phyloP scores from a whole-genome alignment of 2,888 invertebrate species.

The Chymomyza fuscimana region DNA sequence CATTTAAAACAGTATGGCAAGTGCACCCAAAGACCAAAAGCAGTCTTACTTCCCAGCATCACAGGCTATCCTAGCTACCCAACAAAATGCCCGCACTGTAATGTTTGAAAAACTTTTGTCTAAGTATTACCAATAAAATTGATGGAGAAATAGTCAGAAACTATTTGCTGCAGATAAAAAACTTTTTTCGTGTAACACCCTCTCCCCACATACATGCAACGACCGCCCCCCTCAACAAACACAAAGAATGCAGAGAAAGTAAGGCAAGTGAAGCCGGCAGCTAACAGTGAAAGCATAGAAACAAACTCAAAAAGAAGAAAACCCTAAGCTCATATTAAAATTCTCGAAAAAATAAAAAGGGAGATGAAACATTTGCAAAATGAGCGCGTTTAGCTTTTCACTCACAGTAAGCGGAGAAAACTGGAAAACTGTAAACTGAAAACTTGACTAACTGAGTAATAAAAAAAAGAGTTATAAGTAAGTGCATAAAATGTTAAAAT shows the following conservation, averaged over 20 bases:
- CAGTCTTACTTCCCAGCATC: conserved; percentile 3
- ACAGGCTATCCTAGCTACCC: background rate
- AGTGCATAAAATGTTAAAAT: conserved; percentile 33
- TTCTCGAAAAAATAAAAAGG: conserved; percentile 41
- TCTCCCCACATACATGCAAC: conserved; percentile 3
- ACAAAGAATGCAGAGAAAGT: conserved; percentile 7
- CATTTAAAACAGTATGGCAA: conserved; percentile 52
- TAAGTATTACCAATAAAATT: conserved; percentile 74
- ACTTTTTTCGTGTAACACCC: conserved; percentile 37
- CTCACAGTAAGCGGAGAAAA: conserved; percentile 41
- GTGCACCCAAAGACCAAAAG: background rate
- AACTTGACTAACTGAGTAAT: conserved; percentile 48
- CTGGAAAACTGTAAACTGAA: conserved; percentile 50
- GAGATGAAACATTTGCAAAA: conserved; percentile 28
- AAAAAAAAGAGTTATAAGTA: conserved; percentile 52
- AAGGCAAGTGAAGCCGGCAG: background rate
- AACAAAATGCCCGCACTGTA: conserved; percentile 40
- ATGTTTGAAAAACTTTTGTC: conserved; percentile 65
- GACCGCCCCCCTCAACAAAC: conserved; percentile 18
- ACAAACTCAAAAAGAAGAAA: conserved; percentile 19
- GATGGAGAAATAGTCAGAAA: conserved; percentile 71
- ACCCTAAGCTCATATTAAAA: conserved; percentile 41
- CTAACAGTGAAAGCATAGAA: background rate
- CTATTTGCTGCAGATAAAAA: conserved; percentile 73
- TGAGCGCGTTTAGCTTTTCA: background rate